Conservation (phyloP, 37 sponge, comb jelly and placozoan genomes). For the Diacarnus erythraeanus region DNA sequence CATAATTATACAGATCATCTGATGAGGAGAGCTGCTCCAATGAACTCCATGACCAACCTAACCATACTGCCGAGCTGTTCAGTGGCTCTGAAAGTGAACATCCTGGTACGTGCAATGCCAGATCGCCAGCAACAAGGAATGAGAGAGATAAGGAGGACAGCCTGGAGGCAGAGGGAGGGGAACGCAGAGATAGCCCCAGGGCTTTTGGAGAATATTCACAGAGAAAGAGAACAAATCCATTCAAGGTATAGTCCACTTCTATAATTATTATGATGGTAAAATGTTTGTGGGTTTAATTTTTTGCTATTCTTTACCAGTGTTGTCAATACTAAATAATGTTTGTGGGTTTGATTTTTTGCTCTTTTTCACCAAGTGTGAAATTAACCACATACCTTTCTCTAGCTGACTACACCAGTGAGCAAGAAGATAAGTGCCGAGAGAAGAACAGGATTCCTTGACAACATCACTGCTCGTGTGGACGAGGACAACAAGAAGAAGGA, state of each 20-base stretch:
- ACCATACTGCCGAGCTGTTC: constrained; percentile 54
- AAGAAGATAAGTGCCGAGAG: constrained; percentile 41
- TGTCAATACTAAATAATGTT: no score
- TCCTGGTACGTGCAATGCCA: not conserved
- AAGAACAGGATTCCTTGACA: constrained; percentile 47
- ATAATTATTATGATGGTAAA: no score
- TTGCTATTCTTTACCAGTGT: not conserved
- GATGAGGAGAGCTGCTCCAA: not conserved
- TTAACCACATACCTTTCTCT: not conserved
- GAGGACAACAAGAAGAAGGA: constrained; percentile 46
- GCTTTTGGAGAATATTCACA: not conserved
- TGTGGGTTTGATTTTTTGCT: no score
- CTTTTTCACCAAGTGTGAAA: not conserved
- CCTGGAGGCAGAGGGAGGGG: constrained; percentile 18
- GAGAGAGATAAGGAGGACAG: not conserved
- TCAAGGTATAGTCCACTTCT: constrained; percentile 30
- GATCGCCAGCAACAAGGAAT: not conserved
- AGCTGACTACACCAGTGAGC: constrained; percentile 57
- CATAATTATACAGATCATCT: not conserved
- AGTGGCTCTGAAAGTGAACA: constrained; percentile 38
- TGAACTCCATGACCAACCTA: no score
- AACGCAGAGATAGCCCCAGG: not conserved
- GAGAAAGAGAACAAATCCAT: constrained; percentile 43
- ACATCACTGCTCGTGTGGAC: constrained; percentile 28
- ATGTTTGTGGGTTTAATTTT: not conserved